Conservation (phyloP, 2,888 invertebrate genomes). For the Junonia oenone region DNA sequence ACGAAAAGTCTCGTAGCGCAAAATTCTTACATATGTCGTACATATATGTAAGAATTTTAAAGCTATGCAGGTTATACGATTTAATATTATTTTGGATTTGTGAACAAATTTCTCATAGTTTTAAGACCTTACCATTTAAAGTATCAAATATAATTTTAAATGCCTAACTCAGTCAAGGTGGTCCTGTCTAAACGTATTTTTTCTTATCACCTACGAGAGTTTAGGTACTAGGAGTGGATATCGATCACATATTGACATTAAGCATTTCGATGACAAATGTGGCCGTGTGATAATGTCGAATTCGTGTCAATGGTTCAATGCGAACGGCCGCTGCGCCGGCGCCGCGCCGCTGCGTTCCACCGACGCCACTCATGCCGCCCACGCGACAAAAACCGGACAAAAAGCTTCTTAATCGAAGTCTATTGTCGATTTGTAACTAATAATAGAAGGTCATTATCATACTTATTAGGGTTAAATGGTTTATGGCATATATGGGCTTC, state of each 20-base stretch:
- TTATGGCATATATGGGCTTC: not conserved
- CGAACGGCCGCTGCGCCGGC: slow-evolving; percentile 30
- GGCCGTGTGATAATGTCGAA: slow-evolving; percentile 37
- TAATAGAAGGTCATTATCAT: not conserved
- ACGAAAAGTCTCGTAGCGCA: not conserved
- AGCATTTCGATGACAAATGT: slow-evolving; percentile 37
- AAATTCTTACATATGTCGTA: not conserved
- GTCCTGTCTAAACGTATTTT: slow-evolving; percentile 23
- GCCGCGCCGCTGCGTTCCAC: slow-evolving; percentile 18
- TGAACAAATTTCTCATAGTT: slow-evolving; percentile 19
- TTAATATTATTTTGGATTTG: slow-evolving; percentile 14
- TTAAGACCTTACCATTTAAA: slow-evolving; percentile 23
- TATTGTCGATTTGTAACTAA: slow-evolving; percentile 6
- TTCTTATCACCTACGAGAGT: slow-evolving; percentile 25
- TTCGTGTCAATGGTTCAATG: slow-evolving; percentile 50
- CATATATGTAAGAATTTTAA: slow-evolving; percentile 1
- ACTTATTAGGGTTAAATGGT: not conserved
- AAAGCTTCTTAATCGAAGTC: slow-evolving; percentile 18
- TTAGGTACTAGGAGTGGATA: slow-evolving; percentile 23
- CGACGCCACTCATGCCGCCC: slow-evolving; percentile 6
- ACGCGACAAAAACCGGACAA: slow-evolving; percentile 12
- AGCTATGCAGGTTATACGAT: slow-evolving; percentile 8
- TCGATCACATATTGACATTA: slow-evolving; percentile 33
- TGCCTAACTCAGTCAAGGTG: slow-evolving; percentile 26
- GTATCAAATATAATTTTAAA: slow-evolving; percentile 18